Conservation (phyloP, 2,888 invertebrate genomes). For the Sphaeridia pumilis region DNA sequence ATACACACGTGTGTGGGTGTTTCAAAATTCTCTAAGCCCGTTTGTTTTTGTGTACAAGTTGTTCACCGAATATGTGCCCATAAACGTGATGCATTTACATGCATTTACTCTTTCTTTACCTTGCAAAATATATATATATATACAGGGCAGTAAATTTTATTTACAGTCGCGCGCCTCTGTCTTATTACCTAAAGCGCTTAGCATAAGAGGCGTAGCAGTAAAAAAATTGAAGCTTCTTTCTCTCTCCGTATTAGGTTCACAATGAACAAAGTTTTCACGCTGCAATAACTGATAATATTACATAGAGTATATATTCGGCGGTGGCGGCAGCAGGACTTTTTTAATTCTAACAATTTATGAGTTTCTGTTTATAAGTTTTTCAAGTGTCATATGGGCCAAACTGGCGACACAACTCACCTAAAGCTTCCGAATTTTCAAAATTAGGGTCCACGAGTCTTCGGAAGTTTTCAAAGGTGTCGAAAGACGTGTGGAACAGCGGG, state of each 20-base stretch:
- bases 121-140: neutral
- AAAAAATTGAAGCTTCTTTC: neutral
- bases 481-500: constrained; percentile 33
- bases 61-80: too few relatives aligned
- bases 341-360: constrained; percentile 1
- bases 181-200: neutral
- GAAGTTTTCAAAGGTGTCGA: constrained; percentile 36
- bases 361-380: neutral
- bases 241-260: too few relatives aligned
- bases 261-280: too few relatives aligned
- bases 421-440: constrained; percentile 32
- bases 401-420: too few relatives aligned
- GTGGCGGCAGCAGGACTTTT: neutral
- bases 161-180: too few relatives aligned
- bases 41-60: too few relatives aligned
- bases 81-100: too few relatives aligned
- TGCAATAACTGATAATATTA: neutral
- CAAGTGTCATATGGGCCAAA: neutral
- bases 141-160: too few relatives aligned
- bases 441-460: constrained; percentile 30
- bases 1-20: too few relatives aligned
- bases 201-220: too few relatives aligned
- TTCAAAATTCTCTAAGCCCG: too few relatives aligned
- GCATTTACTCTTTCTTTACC: neutral
- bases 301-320: neutral